These are phyloP conservation scores for Phymorhynchus buccinoides DNA, from an alignment of 1,140 invertebrate species.

Conservation along the genomic window DNA sequence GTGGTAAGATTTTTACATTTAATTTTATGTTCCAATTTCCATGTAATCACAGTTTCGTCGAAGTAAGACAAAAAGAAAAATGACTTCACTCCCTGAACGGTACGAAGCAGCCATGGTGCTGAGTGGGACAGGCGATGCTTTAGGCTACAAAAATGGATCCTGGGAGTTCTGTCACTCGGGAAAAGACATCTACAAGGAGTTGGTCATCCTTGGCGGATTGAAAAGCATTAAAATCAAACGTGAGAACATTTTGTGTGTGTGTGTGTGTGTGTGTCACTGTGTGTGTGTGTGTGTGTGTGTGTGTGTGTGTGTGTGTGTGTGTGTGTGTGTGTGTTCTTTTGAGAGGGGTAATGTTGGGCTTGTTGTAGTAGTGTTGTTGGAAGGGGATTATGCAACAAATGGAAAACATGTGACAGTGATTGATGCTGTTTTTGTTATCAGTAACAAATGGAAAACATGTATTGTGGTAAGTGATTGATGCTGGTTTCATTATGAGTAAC, in stretches of 20 bases:
- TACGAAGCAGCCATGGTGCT: slow-evolving; percentile 66
- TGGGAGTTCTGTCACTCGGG: slow-evolving; percentile 68
- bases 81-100: slow-evolving; percentile 33
- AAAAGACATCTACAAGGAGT: slow-evolving; percentile 58
- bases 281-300: slow-evolving; percentile 27
- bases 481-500: no score
- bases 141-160: slow-evolving; percentile 64
- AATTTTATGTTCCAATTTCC: neutral
- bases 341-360: neutral
- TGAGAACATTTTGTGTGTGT: slow-evolving; percentile 34
- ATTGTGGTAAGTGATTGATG: no score
- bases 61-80: neutral
- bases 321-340: neutral
- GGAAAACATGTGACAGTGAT: no score
- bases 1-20: neutral
- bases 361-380: no score
- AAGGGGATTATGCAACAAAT: no score
- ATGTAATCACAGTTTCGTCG: no score
- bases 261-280: slow-evolving; percentile 5
- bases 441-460: no score
- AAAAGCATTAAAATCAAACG: slow-evolving; percentile 50
- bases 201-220: slow-evolving; percentile 59
- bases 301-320: neutral
- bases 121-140: slow-evolving; percentile 66
- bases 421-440: no score